Base-by-base conservation (phyloP, 35 echinoderm and acorn worm genomes). In the Heliocidaris tuberculata region DNA sequence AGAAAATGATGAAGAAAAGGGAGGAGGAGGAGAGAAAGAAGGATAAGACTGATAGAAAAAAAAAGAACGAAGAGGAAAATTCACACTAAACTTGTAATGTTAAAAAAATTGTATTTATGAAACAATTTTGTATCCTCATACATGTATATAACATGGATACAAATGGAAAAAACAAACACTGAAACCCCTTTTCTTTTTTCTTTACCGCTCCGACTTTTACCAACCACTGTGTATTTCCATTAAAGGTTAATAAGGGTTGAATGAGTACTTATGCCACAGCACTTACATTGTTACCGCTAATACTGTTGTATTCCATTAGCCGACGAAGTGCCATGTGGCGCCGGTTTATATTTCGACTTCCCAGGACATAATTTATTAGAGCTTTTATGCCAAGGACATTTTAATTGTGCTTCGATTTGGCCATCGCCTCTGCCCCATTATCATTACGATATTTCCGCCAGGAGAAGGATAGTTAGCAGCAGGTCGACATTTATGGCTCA, bases 351-450 rank as follows among this genome's bases (percentile, higher is more conserved):
- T 27, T 19, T 78, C 27, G 4, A 78, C 65, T n/a, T 78, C 65
- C 27, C 65, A 78, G 65, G 65, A 42, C 27, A 56, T 56, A 78
- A 70, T 70, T 78, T 78, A 78, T 78, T 19, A 24, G 65, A 19
- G 65, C 65, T 78, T 78, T 78, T n/a, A 78, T 27, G 65, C 65
- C 65, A 78, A 78, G 65, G 65, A 78, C 27, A 78, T 78, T 78
- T 78, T 78, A 78, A 78, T 78, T 27, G 21, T 78, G 65, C 27
- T 78, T 78, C 21, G 27, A 19, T 78, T 78, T 78, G 65, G 65
- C 65, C 65, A n/a, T 78, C 65, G 24, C 65, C 19, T 78, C 65
- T 78, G 19, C 5, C 65, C 65, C 65, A 78, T 78, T 78, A 78
- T n/a, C 65, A 78, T 78, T 78, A 78, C 19, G 21, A 27, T 78